Percentiles rank a stretch among this genome's conserved stretches.
These are phyloP conservation scores for Chelon auratus DNA, from an alignment of 2,797 vertebrate species.

Conservation along the genomic window DNA sequence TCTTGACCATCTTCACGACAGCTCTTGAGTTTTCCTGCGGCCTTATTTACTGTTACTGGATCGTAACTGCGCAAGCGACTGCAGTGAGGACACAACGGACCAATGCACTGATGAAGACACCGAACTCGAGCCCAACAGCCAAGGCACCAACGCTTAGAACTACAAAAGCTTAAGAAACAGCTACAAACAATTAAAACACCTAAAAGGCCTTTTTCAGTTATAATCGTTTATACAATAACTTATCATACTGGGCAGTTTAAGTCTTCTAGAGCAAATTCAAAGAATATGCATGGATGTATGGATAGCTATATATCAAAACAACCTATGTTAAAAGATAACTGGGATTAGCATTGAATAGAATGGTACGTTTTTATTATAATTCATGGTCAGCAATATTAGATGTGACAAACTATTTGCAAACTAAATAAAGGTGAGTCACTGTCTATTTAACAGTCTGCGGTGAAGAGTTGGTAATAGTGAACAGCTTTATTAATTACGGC, in stretches of 20 bases:
- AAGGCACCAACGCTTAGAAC: conserved; percentile 1
- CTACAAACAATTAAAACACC: not conserved
- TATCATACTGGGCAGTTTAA: not conserved
- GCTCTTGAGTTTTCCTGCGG: not conserved
- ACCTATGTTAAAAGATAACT: not conserved
- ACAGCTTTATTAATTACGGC: not conserved
- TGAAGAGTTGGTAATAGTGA: not conserved
- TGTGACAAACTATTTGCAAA: not conserved
- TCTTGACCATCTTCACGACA: too few species aligned
- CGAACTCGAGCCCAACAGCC: conserved; percentile 34
- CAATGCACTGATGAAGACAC: conserved; percentile 30
- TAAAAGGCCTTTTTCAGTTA: not conserved
- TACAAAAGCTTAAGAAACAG: not conserved
- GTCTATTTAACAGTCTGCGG: not conserved
- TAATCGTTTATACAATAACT: not conserved
- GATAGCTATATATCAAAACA: not conserved
- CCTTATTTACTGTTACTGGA: conserved; percentile 1
- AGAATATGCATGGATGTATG: too few species aligned
- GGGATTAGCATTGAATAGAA: not conserved
- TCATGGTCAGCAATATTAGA: not conserved
- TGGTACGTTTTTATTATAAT: not conserved
- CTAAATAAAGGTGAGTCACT: not conserved
- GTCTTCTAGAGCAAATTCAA: not conserved
- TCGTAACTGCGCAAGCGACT: conserved; percentile 24
- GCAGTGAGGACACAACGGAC: conserved; percentile 49